phyloP scores from a whole-genome alignment of 1,140 invertebrate species.

The Lepidurus arcticus region DNA sequence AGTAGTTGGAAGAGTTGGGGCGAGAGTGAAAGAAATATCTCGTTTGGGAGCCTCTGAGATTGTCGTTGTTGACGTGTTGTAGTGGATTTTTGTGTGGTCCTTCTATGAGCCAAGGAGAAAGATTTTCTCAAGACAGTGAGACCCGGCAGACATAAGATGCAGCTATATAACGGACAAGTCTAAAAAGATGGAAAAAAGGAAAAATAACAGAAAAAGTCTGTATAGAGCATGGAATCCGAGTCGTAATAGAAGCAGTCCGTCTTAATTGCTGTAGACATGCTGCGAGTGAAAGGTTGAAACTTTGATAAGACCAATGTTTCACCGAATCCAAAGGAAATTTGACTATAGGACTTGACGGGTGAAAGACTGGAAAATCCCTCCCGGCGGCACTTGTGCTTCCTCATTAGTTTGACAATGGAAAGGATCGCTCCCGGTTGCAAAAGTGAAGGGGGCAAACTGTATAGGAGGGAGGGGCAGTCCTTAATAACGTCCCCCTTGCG shows the following conservation, averaged over 20 bases:
- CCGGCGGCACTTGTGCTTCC: conserved; percentile 12
- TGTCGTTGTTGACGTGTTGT: conserved; percentile 13
- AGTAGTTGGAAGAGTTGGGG: neutral
- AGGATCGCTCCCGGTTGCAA: neutral
- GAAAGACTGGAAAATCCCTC: neutral
- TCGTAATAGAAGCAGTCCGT: neutral
- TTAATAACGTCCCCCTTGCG: too few relatives aligned
- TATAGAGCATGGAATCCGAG: too few relatives aligned
- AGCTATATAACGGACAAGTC: neutral
- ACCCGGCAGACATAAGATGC: neutral
- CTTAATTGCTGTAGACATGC: neutral
- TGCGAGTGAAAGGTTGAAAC: conserved; percentile 18
- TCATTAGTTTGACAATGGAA: conserved; percentile 15
- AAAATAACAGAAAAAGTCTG: too few relatives aligned
- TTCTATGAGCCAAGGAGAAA: neutral
- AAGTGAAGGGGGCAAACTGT: neutral
- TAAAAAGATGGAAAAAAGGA: neutral
- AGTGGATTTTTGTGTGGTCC: neutral
- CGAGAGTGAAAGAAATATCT: neutral
- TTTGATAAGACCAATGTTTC: conserved; percentile 4
- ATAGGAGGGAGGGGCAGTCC: neutral
- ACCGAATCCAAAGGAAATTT: neutral
- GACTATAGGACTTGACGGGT: neutral
- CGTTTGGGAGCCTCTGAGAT: neutral
- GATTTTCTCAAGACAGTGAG: neutral